Base-by-base conservation (phyloP, 1,140 invertebrate species). In the Teleogryllus occipitalis region DNA sequence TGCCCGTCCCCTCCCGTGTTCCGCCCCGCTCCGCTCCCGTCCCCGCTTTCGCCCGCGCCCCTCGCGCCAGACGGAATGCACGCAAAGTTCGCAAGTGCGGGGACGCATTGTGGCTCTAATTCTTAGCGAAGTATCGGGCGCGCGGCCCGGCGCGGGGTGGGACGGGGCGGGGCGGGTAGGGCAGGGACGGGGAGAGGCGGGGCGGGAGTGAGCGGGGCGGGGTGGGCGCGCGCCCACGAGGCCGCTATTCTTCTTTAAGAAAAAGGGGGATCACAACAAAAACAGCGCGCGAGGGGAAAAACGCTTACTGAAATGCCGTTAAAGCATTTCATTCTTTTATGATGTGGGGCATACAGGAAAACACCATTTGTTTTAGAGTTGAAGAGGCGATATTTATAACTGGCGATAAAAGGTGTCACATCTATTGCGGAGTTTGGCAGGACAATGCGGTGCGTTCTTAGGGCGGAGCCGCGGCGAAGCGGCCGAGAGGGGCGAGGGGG, bases 301-400 rank as follows among this genome's bases (percentile, higher is more conserved):
- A 73, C 8, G 78, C 74, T 78, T 78, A 78, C 78, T 49, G 54
- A 78, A 78, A 78, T 21, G 78, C 78, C 78, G 78, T 78, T 78
- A 65, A 80, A 80, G 65, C 80, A 80, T 80, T 80, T 78, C 75
- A 80, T 82, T 75, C 81, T 82, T 83, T 82, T 83, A 83, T 83
- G 81, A 82, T 80, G 78, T 78, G 81, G 76, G 78, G 76, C 81
- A 81, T 83, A 83, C 83, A 84, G 82, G 82, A 83, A 84, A 83
- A 83, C 82, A 82, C 80, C 83, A 83, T 84, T 84, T 84, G 83
- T 84, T 84, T 84, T 84, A 83, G 82, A 83, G 82, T 83, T 82
- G 82, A 82, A 81, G 81, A 81, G 80, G 78, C 76, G 79, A 82
- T 83, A 83, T 84, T 84, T 83, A 84, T 83, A 81, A 80, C 47